These are phyloP conservation scores for Batillaria attramentaria DNA, from an alignment of 1,140 invertebrate genomes.

Conservation along the genomic window DNA sequence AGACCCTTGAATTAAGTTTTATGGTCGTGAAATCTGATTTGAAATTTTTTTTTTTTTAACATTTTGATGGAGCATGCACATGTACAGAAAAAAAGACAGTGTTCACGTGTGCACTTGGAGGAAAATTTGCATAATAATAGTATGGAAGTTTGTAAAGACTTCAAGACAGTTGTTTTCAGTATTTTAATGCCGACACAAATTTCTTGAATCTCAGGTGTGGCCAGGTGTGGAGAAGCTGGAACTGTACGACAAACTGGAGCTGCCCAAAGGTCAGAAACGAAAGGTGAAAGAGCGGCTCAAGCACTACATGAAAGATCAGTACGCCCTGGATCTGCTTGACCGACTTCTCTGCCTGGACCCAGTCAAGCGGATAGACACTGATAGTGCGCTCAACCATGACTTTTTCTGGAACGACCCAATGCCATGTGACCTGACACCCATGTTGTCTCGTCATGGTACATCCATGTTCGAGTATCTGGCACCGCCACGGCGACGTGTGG, in stretches of 20 bases:
- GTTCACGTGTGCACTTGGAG: no score
- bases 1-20: no score
- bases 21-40: no score
- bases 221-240: slow-evolving; percentile 95
- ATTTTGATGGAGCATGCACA: no score
- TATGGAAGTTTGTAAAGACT: no score
- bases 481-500: slow-evolving; percentile 76
- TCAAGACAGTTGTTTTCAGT: no score
- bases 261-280: slow-evolving; percentile 92
- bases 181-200: no score
- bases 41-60: no score
- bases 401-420: slow-evolving; percentile 99
- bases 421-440: slow-evolving; percentile 89
- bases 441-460: slow-evolving; percentile 93
- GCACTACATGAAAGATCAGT: slow-evolving; percentile 92
- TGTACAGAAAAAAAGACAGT: no score
- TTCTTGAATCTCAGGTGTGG: slow-evolving; percentile 86
- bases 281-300: slow-evolving; percentile 92
- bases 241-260: slow-evolving; percentile 91
- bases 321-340: slow-evolving; percentile 94
- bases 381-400: slow-evolving; percentile 95
- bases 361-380: slow-evolving; percentile 89
- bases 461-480: slow-evolving; percentile 98
- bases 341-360: slow-evolving; percentile 94
- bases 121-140: no score